phyloP scores from a whole-genome alignment of 2,113 vertebrate species.

The Platycercus adscitus region DNA sequence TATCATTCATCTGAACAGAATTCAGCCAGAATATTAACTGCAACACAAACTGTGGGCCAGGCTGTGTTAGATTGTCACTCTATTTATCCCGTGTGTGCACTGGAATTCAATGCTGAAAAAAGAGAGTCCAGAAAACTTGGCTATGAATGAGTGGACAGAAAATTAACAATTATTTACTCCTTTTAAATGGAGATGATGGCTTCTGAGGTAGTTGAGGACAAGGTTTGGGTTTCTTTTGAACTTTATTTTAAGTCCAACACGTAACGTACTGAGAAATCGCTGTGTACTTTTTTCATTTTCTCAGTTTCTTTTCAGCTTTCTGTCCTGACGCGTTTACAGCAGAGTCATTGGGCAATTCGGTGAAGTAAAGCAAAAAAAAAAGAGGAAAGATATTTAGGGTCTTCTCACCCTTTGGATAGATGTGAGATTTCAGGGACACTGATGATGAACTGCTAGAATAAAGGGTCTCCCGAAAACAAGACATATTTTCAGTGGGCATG shows the following conservation, averaged over 20 bases:
- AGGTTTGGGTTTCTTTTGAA: background rate
- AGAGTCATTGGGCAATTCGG: background rate
- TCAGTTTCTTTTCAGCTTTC: background rate
- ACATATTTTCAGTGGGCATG: background rate
- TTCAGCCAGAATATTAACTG: background rate
- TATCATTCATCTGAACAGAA: background rate
- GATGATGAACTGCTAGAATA: background rate
- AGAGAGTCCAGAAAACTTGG: background rate
- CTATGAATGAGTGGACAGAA: background rate
- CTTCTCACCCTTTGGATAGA: background rate
- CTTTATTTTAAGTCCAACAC: background rate
- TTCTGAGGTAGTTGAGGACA: background rate
- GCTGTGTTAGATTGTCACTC: background rate
- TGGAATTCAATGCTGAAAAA: background rate
- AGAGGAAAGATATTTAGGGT: background rate
- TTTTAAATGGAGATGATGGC: background rate
- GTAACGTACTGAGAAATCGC: background rate
- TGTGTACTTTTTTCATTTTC: background rate
- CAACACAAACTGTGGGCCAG: background rate
- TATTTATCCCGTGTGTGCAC: background rate
- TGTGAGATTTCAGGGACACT: background rate
- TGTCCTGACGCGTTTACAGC: background rate
- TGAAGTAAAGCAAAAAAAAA: background rate
- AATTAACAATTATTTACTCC: background rate
- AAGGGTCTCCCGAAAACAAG: background rate